A percentile compares a stretch with the other conserved stretches of the same genome.
Evolutionary conservation across 2,113 vertebrate species (phyloP).

Genomic region (Cygnus atratus): DNA sequence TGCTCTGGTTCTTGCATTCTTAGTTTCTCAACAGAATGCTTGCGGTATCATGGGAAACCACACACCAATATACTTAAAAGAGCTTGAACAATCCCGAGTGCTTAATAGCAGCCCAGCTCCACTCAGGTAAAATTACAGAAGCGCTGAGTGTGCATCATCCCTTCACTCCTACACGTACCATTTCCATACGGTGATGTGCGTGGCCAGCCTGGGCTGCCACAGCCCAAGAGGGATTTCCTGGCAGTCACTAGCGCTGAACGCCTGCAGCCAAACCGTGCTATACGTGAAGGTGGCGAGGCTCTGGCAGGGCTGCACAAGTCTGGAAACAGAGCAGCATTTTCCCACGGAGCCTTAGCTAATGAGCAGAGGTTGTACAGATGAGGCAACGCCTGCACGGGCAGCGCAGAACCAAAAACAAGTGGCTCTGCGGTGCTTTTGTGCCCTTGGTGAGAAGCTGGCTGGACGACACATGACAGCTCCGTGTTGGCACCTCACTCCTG

Average conservation of each 20-base stretch:
- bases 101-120: not conserved
- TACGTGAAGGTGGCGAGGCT: not conserved
- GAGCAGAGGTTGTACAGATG: not conserved
- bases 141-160: accelerated
- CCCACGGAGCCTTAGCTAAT: not conserved
- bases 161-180: not conserved
- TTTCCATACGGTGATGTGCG: not conserved
- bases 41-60: not conserved
- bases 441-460: not conserved
- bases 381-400: accelerated
- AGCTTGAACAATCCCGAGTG: not conserved
- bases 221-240: not conserved
- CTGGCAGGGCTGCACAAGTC: not conserved
- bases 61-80: not conserved
- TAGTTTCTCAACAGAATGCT: not conserved
- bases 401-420: not conserved
- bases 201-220: not conserved
- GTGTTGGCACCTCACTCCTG: not conserved
- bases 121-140: not conserved
- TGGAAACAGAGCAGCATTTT: not conserved
- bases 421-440: not conserved
- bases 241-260: accelerated
- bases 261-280: not conserved
- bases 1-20: not conserved
- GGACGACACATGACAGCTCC: not conserved